Conservation (phyloP, 2,888 invertebrate species). For the Dolomedes plantarius region DNA sequence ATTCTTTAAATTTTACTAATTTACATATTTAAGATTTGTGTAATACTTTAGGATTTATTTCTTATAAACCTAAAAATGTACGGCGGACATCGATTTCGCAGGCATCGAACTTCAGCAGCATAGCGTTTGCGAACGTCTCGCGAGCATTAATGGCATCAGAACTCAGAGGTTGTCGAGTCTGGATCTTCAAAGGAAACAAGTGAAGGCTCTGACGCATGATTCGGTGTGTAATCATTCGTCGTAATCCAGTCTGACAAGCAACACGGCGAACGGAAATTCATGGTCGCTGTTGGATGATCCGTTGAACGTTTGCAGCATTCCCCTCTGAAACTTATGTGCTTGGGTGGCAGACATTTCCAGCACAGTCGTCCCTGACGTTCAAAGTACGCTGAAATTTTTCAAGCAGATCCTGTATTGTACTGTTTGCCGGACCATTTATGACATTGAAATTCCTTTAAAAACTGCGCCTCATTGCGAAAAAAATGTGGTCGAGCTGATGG, state of each 20-base stretch:
- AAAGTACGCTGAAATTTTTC: slow-evolving; percentile 12
- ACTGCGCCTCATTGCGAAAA: slow-evolving; percentile 16
- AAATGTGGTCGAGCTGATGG: slow-evolving; percentile 1
- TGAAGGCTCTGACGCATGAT: slow-evolving; percentile 18
- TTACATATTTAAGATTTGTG: too few species aligned
- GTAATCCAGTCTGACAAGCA: slow-evolving; percentile 10
- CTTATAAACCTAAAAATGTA: too few species aligned
- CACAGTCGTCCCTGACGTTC: slow-evolving; percentile 16
- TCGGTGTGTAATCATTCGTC: neutral
- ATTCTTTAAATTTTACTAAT: too few species aligned
- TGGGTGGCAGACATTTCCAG: too few species aligned
- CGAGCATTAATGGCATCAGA: neutral
- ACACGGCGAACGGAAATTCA: neutral
- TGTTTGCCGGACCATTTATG: neutral
- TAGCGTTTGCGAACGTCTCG: neutral
- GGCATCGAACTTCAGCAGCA: too few species aligned
- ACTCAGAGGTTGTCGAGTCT: too few species aligned
- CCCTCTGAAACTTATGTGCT: too few species aligned
- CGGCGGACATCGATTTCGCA: slow-evolving; percentile 23
- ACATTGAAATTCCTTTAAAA: slow-evolving; percentile 18
- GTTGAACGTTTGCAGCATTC: slow-evolving; percentile 12
- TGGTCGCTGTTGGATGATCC: slow-evolving; percentile 9
- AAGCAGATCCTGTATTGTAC: neutral
- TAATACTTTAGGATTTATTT: too few species aligned
- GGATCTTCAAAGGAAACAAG: slow-evolving; percentile 24